Evolutionary conservation across 2,113 vertebrate species (phyloP).

Genomic region (Hydropotes inermis): DNA sequence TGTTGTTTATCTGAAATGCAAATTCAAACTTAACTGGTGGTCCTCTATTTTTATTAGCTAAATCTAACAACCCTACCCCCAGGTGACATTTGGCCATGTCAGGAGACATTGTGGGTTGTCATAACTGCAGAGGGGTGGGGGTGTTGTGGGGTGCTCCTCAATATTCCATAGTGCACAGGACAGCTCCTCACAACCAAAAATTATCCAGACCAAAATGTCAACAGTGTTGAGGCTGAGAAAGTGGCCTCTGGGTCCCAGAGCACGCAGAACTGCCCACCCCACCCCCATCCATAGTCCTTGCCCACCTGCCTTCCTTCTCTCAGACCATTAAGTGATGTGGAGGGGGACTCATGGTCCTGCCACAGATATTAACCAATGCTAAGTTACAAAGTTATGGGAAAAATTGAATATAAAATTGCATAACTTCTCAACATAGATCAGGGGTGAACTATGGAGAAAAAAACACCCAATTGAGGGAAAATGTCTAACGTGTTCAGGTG

Average conservation of each 20-base stretch:
- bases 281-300: rapidly evolving
- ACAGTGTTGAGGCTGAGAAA: neutral
- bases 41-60: neutral
- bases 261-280: neutral
- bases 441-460: neutral
- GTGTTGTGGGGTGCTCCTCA: too few species aligned
- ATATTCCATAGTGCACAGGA: neutral
- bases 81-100: neutral
- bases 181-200: neutral
- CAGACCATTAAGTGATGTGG: too few species aligned
- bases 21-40: neutral
- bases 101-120: neutral
- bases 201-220: neutral
- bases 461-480: neutral
- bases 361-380: neutral
- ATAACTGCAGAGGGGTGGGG: neutral
- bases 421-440: neutral
- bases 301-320: neutral
- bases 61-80: neutral
- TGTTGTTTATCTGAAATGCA: neutral
- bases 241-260: neutral
- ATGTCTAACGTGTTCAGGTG: neutral
- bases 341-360: neutral
- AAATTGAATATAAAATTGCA: neutral
- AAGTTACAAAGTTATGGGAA: neutral